These are phyloP conservation scores for Trisateles emortualis DNA, from an alignment of 2,888 invertebrate genomes.

Conservation along the genomic window DNA sequence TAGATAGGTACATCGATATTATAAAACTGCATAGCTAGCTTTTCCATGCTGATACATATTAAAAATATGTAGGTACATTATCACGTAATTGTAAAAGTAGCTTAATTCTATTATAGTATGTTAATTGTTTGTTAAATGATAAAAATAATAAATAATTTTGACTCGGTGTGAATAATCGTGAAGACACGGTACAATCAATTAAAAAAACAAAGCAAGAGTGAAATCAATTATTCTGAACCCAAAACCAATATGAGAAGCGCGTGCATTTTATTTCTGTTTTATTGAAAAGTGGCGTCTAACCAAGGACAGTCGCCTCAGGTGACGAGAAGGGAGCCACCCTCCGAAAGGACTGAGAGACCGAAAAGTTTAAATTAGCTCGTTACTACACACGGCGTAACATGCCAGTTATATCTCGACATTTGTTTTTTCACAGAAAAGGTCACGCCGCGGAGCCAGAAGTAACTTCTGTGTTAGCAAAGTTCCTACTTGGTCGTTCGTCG, in stretches of 20 bases:
- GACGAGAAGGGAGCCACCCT: constrained; percentile 72
- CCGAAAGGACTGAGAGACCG: constrained; percentile 72
- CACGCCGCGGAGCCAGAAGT: constrained; percentile 52
- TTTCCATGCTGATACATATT: too few species aligned
- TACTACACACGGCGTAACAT: constrained; percentile 79
- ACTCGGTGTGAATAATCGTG: too few species aligned
- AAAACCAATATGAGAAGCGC: constrained; percentile 47
- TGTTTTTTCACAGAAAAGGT: constrained; percentile 84
- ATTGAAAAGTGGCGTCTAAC: constrained; percentile 73
- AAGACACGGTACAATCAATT: constrained; percentile 10
- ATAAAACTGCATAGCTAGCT: too few species aligned
- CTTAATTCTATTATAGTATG: too few species aligned
- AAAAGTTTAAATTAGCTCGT: constrained; percentile 87
- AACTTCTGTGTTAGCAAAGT: constrained; percentile 76
- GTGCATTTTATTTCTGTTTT: constrained; percentile 65
- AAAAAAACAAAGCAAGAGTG: constrained; percentile 20
- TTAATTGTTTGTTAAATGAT: too few species aligned
- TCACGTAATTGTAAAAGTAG: too few species aligned
- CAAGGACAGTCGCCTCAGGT: constrained; percentile 79
- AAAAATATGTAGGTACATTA: too few species aligned
- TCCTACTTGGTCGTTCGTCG: constrained; percentile 62
- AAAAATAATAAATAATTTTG: neutral
- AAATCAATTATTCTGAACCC: constrained; percentile 36
- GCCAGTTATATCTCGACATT: constrained; percentile 75
- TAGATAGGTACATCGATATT: too few species aligned